Percentiles rank a stretch among this genome's conserved stretches.
Evolutionary conservation across 64 coral and sea anemone genomes (phyloP).

Genomic region (Catalaphyllia jardinei): DNA sequence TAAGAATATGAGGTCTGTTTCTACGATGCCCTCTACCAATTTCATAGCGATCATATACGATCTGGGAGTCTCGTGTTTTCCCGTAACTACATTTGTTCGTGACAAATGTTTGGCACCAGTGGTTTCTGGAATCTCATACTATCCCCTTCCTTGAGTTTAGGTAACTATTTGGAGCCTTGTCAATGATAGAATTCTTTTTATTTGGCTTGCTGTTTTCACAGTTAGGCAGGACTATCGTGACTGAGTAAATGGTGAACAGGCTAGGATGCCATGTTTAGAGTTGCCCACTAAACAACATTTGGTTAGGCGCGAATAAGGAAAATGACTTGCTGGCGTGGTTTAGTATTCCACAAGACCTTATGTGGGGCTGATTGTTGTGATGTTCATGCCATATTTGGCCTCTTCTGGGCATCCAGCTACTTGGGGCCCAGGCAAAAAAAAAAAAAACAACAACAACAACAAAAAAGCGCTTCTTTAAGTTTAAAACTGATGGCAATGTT

Average conservation of each 20-base stretch:
- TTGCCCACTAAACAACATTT: constrained; percentile 51
- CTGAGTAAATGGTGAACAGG: too few relatives aligned
- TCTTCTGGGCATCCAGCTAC: too few relatives aligned
- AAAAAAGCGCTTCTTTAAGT: constrained; percentile 53
- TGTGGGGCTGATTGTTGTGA: constrained; percentile 29
- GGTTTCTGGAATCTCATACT: background rate
- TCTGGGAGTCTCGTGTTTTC: too few relatives aligned
- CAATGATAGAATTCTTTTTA: constrained; percentile 35
- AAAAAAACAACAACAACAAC: too few relatives aligned
- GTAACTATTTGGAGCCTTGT: constrained; percentile 17
- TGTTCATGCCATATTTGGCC: constrained; percentile 54
- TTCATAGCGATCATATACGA: too few relatives aligned
- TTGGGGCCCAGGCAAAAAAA: too few relatives aligned
- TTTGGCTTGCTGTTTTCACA: constrained; percentile 24
- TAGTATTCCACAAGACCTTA: constrained; percentile 55
- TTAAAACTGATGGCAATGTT: constrained; percentile 52
- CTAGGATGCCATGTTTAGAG: too few relatives aligned
- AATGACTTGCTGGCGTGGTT: constrained; percentile 62
- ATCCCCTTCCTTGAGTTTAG: constrained; percentile 1
- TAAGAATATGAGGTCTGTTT: too few relatives aligned
- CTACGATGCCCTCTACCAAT: too few relatives aligned
- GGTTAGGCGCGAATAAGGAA: constrained; percentile 55
- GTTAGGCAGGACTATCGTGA: constrained; percentile 21
- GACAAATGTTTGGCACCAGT: too few relatives aligned
- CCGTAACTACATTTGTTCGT: too few relatives aligned